These are phyloP conservation scores for Takifugu ocellatus DNA, from an alignment of 2,797 vertebrate species.

Conservation along the genomic window DNA sequence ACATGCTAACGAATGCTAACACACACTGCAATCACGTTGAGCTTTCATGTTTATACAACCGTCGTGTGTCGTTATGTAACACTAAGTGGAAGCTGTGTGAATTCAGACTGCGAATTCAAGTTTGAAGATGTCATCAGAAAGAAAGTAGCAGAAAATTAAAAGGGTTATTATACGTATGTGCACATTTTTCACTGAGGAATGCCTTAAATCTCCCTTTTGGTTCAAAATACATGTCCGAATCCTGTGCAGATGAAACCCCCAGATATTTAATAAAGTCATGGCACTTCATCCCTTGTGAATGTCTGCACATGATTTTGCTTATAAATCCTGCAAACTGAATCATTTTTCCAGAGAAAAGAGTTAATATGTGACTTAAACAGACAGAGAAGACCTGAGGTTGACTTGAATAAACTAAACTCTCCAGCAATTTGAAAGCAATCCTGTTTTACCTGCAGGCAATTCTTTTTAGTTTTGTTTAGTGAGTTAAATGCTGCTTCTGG, in stretches of 20 bases:
- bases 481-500: conserved; percentile 4
- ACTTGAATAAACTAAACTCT: too few species aligned
- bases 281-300: neutral
- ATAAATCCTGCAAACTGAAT: neutral
- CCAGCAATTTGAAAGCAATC: too few species aligned
- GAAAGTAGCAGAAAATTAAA: too few species aligned
- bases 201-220: neutral
- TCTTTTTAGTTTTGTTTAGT: conserved; percentile 1
- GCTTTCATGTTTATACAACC: neutral
- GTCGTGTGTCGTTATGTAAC: too few species aligned
- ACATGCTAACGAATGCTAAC: neutral
- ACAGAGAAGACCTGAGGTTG: too few species aligned
- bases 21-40: neutral
- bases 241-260: neutral
- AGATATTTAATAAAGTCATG: neutral
- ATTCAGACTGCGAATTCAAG: too few species aligned
- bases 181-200: neutral
- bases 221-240: neutral
- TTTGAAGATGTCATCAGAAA: too few species aligned
- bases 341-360: too few species aligned
- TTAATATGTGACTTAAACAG: too few species aligned
- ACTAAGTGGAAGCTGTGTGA: neutral
- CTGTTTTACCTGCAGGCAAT: neutral
- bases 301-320: neutral
- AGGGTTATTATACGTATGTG: too few species aligned